These are phyloP conservation scores for Folsomia candida DNA, from an alignment of 2,888 invertebrate species.

Conservation along the genomic window DNA sequence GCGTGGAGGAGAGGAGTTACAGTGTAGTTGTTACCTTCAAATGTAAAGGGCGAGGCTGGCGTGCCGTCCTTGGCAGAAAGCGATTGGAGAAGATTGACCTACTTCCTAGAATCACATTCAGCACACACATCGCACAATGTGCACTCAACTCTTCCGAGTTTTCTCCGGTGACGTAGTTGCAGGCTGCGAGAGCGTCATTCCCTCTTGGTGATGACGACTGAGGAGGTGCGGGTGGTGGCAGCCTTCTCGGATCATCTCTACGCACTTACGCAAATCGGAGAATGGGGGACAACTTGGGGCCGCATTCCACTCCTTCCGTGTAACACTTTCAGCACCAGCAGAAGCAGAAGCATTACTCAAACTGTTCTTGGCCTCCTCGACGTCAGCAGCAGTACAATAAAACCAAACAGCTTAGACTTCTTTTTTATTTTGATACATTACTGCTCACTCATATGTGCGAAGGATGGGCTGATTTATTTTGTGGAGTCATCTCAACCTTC, in stretches of 20 bases:
- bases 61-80: conserved; percentile 50
- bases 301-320: too few species aligned
- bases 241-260: not conserved
- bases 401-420: too few species aligned
- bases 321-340: not conserved
- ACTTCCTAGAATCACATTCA: conserved; percentile 31
- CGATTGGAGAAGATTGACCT: conserved; percentile 50
- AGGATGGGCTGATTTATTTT: too few species aligned
- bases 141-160: conserved; percentile 23
- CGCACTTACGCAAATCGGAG: not conserved
- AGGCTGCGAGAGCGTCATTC: conserved; percentile 48
- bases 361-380: not conserved
- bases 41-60: conserved; percentile 15
- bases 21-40: too few species aligned
- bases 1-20: too few species aligned
- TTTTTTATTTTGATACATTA: too few species aligned
- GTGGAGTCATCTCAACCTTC: too few species aligned
- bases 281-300: too few species aligned
- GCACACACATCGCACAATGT: not conserved
- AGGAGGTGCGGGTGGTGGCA: conserved; percentile 30
- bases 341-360: not conserved
- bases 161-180: conserved; percentile 41
- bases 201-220: conserved; percentile 49
- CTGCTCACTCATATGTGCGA: too few species aligned
- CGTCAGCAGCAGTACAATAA: too few species aligned